These are phyloP conservation scores for Protobothrops mucrosquamatus DNA, from an alignment of 2,113 vertebrate species.

Conservation along the genomic window DNA sequence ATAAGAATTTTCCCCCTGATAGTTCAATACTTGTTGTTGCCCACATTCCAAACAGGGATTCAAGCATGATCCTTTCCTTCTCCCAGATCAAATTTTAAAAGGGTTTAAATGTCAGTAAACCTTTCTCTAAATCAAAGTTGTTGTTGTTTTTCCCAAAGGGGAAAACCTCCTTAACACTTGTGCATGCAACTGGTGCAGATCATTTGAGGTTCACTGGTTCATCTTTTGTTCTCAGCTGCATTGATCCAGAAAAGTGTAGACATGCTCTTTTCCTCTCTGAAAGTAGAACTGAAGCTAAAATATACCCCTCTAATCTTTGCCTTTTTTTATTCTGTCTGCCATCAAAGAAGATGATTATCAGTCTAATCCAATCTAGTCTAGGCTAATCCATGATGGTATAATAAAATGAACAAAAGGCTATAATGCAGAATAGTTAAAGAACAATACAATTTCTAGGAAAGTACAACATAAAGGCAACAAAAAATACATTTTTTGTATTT, in stretches of 20 bases:
- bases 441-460: not conserved
- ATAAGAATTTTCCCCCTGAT: slow-evolving; percentile 25
- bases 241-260: not conserved
- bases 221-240: not conserved
- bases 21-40: slow-evolving; percentile 28
- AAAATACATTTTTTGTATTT: no score
- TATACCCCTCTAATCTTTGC: not conserved
- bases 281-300: not conserved
- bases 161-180: not conserved
- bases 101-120: not conserved
- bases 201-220: not conserved
- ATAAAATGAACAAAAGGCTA: not conserved
- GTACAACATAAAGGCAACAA: not conserved
- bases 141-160: not conserved
- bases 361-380: not conserved
- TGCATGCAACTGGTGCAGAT: not conserved
- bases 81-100: not conserved
- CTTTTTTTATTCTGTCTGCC: not conserved
- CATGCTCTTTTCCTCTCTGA: not conserved
- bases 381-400: not conserved
- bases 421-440: not conserved
- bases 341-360: not conserved
- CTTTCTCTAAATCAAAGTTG: not conserved
- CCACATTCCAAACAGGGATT: slow-evolving; percentile 40
- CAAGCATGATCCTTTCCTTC: not conserved